phyloP scores from a whole-genome alignment of 2,888 invertebrate species.

The Schizotus pectinicornis region DNA sequence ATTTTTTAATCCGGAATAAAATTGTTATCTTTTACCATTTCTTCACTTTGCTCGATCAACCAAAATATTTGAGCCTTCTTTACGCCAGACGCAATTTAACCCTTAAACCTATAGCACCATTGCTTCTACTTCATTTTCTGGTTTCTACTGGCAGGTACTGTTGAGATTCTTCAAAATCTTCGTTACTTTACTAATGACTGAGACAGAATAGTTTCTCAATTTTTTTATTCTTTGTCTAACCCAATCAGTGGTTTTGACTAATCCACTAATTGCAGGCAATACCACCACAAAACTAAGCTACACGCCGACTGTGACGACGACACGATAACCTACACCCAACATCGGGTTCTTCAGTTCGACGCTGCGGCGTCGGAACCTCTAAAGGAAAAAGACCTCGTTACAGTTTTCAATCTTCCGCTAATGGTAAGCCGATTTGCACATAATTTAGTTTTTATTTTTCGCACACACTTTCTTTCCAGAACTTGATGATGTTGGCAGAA shows the following conservation, averaged over 20 bases:
- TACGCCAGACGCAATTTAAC: no score
- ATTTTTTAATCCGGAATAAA: no score
- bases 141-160: no score
- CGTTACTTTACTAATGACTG: no score
- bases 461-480: neutral
- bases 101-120: no score
- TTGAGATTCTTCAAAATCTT: no score
- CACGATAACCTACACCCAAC: conserved; percentile 62
- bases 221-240: no score
- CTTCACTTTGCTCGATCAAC: no score
- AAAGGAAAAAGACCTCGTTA: conserved; percentile 63
- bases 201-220: no score
- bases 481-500: neutral
- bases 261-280: conserved; percentile 48
- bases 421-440: conserved; percentile 59
- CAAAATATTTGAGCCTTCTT: no score
- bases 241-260: neutral
- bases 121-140: no score
- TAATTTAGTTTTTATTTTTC: neutral
- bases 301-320: conserved; percentile 59
- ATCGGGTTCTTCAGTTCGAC: conserved; percentile 64
- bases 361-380: conserved; percentile 62
- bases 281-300: conserved; percentile 58
- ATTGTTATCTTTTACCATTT: no score
- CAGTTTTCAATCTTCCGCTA: conserved; percentile 61